Conservation (phyloP, 2,113 vertebrate genomes). For the Ceratotherium simum region DNA sequence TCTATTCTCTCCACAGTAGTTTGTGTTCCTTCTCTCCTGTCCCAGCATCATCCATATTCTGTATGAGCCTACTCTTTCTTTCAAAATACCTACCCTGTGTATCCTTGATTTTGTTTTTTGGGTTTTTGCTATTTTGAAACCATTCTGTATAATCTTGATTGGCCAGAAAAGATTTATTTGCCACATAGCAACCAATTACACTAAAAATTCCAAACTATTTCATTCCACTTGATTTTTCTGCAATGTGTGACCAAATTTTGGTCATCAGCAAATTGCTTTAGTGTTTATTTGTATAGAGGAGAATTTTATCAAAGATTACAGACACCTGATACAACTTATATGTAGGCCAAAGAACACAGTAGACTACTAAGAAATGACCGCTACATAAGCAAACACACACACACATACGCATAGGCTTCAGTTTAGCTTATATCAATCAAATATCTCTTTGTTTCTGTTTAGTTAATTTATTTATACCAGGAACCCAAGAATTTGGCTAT, state of each 20-base stretch:
- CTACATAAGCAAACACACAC: not conserved
- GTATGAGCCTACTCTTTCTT: constrained; percentile 66
- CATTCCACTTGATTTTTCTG: constrained; percentile 78
- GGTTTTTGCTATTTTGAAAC: constrained; percentile 76
- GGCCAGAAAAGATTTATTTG: not conserved
- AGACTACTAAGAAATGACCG: constrained; percentile 77
- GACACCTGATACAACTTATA: constrained; percentile 69
- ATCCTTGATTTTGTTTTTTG: constrained; percentile 49
- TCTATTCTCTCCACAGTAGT: constrained; percentile 48
- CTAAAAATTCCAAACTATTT: constrained; percentile 68
- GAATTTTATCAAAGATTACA: constrained; percentile 80
- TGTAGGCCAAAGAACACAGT: constrained; percentile 71
- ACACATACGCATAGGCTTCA: constrained; percentile 33
- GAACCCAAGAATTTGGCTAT: constrained; percentile 61
- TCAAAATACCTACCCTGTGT: not conserved
- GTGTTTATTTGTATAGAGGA: constrained; percentile 72
- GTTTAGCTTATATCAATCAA: constrained; percentile 76
- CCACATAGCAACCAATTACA: constrained; percentile 58
- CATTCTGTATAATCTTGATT: constrained; percentile 35
- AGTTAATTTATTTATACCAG: constrained; percentile 71
- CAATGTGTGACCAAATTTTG: not conserved
- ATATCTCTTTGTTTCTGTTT: constrained; percentile 85
- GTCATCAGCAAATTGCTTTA: constrained; percentile 74
- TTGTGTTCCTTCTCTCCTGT: constrained; percentile 62
- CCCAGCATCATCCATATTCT: constrained; percentile 64